Evolutionary conservation across 2,888 invertebrate genomes (phyloP).

Genomic region (Hydrotaea cyrtoneurina): DNA sequence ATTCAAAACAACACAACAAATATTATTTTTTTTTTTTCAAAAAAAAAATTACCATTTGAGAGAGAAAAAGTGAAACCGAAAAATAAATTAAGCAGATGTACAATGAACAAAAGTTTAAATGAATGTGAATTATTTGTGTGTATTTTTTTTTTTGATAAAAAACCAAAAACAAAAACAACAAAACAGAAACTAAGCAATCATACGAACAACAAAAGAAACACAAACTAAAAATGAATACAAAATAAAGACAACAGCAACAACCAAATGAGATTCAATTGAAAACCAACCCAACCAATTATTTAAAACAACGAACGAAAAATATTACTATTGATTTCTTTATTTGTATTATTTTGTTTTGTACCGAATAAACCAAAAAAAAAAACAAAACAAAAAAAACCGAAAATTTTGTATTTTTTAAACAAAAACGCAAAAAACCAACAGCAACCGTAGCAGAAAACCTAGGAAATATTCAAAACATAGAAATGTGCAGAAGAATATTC

Average conservation of each 20-base stretch:
- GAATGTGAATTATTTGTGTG: constrained; percentile 27
- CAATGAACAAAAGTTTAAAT: constrained; percentile 17
- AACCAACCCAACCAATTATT: constrained; percentile 65
- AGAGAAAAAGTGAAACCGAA: neutral
- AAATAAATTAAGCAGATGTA: constrained; percentile 1
- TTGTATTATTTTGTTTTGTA: constrained; percentile 51
- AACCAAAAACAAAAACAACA: neutral
- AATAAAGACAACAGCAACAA: constrained; percentile 31
- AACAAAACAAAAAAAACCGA: constrained; percentile 1
- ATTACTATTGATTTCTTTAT: constrained; percentile 44
- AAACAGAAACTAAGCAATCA: constrained; percentile 30
- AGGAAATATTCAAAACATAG: neutral
- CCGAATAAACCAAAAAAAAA: constrained; percentile 22
- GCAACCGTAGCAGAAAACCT: neutral
- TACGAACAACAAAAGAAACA: neutral
- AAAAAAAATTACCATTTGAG: neutral
- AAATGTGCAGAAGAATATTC: constrained; percentile 8
- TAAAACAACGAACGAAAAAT: constrained; percentile 66
- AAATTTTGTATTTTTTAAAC: constrained; percentile 48
- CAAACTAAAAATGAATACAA: too few species aligned
- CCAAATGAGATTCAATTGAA: constrained; percentile 52
- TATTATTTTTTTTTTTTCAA: constrained; percentile 16
- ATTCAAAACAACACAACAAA: neutral
- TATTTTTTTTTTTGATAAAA: constrained; percentile 18
- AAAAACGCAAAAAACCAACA: neutral